phyloP scores from a whole-genome alignment of 2,113 vertebrate species.

The Callipepla californica region DNA sequence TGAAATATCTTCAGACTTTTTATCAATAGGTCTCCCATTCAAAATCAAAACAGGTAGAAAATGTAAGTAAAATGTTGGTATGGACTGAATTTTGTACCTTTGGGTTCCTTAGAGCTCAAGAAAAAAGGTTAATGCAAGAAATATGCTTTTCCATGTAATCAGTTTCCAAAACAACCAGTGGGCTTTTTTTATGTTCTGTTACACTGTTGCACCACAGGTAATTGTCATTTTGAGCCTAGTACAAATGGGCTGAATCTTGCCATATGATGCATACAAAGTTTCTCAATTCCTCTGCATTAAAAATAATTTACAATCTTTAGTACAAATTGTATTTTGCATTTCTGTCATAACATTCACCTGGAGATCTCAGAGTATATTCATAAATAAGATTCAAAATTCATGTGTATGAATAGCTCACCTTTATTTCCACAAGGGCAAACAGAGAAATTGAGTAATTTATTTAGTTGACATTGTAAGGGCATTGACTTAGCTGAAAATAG shows the following conservation, averaged over 20 bases:
- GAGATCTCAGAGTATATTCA: not conserved
- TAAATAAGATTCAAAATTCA: constrained; percentile 12
- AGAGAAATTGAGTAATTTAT: constrained; percentile 39
- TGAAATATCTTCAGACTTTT: not conserved
- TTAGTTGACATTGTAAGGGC: constrained; percentile 25
- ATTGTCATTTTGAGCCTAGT: not conserved
- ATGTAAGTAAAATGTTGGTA: not conserved
- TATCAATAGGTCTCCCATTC: fast-evolving
- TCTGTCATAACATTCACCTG: not conserved
- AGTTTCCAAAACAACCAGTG: not conserved
- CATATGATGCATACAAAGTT: not conserved
- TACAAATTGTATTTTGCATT: not conserved
- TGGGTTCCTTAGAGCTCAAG: not conserved
- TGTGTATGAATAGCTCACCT: not conserved
- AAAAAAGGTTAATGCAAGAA: not conserved
- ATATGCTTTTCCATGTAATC: not conserved
- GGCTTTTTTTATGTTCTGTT: fast-evolving
- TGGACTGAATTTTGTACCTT: not conserved
- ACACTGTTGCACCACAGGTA: not conserved
- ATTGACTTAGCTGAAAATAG: constrained; percentile 51
- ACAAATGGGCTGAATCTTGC: not conserved
- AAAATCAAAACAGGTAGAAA: not conserved
- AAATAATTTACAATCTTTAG: not conserved
- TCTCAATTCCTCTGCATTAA: not conserved
- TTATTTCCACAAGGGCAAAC: constrained; percentile 44